A percentile compares a stretch with the other conserved stretches of the same genome.
These are phyloP conservation scores for Pelochelys cantorii DNA, from an alignment of 2,797 vertebrate species.

Conservation along the genomic window DNA sequence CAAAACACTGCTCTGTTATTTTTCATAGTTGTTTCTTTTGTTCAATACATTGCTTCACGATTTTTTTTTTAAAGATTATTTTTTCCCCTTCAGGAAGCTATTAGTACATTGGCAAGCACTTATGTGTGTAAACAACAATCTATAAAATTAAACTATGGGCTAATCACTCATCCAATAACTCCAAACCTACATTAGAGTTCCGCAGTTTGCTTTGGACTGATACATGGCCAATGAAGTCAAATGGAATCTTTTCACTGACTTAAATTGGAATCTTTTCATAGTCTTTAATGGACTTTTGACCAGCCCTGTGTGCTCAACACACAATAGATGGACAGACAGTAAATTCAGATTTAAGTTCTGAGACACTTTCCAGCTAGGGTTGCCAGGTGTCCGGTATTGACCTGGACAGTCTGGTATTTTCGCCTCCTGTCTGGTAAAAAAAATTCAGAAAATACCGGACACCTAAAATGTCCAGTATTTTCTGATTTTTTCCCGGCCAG, in stretches of 20 bases:
- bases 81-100: not conserved
- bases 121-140: slow-evolving; percentile 66
- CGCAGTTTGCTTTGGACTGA: slow-evolving; percentile 69
- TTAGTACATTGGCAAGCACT: slow-evolving; percentile 44
- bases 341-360: rapidly evolving
- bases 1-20: slow-evolving; percentile 18
- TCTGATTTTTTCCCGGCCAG: too few species aligned
- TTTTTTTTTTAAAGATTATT: not conserved
- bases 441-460: too few species aligned
- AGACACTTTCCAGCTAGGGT: not conserved
- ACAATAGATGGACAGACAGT: rapidly evolving
- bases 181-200: slow-evolving; percentile 61
- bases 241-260: slow-evolving; percentile 19
- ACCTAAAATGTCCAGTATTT: too few species aligned
- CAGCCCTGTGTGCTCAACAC: rapidly evolving
- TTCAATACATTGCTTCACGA: not conserved
- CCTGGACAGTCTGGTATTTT: too few species aligned
- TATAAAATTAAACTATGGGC: slow-evolving; percentile 63
- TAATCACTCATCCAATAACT: slow-evolving; percentile 47
- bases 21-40: slow-evolving; percentile 40
- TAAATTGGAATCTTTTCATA: slow-evolving; percentile 29
- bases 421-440: too few species aligned
- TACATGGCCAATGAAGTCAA: slow-evolving; percentile 61
- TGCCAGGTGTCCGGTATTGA: too few species aligned
- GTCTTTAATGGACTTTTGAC: slow-evolving; percentile 26